Evolutionary conservation across 2,797 vertebrate genomes (phyloP), one percentile per base, ranked within the genome.

Genomic region (Taeniopygia guttata): DNA sequence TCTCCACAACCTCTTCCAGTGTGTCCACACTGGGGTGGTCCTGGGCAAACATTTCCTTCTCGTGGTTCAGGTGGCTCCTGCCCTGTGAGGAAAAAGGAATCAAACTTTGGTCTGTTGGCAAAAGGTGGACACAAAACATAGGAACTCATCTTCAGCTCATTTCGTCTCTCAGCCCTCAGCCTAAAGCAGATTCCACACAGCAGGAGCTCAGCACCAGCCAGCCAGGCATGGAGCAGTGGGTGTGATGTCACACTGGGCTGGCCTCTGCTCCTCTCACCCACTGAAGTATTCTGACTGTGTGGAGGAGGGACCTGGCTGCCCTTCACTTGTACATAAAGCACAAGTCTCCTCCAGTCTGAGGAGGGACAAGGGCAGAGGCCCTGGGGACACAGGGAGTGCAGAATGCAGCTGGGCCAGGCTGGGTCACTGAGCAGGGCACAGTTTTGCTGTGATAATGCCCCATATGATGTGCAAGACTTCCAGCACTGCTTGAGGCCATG

Each of bases 11-110:
- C 93, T 99, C 99, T 96, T 99, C 99, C 91, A 99, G 97, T 0
- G 98, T 99, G 92, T 97, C 98, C 94, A 99, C 87, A 84, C 97
- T 98, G 5, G 98, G 98, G 67, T 99, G 98, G 2, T 99, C 99
- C 15, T 99, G 99, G 68, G 99, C 99, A 97, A 99, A 99, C 95
- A 98, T 87, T 78, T 98, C 97, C 94, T 99, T 99, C 95, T 99
- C 99, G 1, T 99, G 98, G 97, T 99, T 99, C 74, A 99, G 95
- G 70, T 99, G 96, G 82, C 98, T 97, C 94, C 99, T 98, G 48
- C 99, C 99, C 98, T 98, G 81, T 52, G 86, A 87, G 48, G 49
- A 89, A 92, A 95, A 95, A 79, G 11, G 2, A 64, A 34, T 70
- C n/a, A 89, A 56, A 74, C 18, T 74, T 46, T 46, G 26, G 13